phyloP scores from a whole-genome alignment of 2,888 invertebrate species.

The Halictus ligatus region DNA sequence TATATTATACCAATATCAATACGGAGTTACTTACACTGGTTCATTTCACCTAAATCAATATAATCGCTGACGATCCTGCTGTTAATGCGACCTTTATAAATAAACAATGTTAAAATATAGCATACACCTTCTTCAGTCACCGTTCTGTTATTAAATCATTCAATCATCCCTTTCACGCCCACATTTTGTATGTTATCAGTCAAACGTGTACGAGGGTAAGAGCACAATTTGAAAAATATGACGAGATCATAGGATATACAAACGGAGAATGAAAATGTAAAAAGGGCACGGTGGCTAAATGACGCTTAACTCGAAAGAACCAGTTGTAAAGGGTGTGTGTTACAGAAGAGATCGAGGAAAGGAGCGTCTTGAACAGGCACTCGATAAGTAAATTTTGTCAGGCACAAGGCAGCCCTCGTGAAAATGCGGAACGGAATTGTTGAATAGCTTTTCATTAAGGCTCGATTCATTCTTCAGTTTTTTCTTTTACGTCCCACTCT shows the following conservation, averaged over 20 bases:
- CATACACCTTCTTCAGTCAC: not conserved
- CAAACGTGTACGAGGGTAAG: not conserved
- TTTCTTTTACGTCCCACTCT: conserved; percentile 38
- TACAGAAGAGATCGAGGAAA: conserved; percentile 4
- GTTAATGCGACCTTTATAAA: not conserved
- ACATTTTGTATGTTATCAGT: not conserved
- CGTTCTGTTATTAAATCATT: not conserved
- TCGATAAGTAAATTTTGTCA: conserved; percentile 66
- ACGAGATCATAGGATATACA: no score
- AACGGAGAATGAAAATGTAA: not conserved
- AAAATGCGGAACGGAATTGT: conserved; percentile 66
- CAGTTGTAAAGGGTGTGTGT: not conserved
- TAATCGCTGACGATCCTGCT: not conserved
- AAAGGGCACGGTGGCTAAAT: not conserved
- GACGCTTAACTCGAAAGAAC: not conserved
- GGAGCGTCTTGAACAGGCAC: conserved; percentile 23
- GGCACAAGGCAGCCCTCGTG: conserved; percentile 56
- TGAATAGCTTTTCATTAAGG: conserved; percentile 80
- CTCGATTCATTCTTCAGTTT: conserved; percentile 76
- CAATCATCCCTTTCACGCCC: not conserved
- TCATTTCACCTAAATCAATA: not conserved
- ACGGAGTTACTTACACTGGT: not conserved
- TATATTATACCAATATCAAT: not conserved
- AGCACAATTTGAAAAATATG: not conserved
- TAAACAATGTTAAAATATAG: not conserved